Percentiles rank a stretch among this genome's conserved stretches.
Evolutionary conservation across 2,888 invertebrate species (phyloP).

Genomic region (Busseola fusca): DNA sequence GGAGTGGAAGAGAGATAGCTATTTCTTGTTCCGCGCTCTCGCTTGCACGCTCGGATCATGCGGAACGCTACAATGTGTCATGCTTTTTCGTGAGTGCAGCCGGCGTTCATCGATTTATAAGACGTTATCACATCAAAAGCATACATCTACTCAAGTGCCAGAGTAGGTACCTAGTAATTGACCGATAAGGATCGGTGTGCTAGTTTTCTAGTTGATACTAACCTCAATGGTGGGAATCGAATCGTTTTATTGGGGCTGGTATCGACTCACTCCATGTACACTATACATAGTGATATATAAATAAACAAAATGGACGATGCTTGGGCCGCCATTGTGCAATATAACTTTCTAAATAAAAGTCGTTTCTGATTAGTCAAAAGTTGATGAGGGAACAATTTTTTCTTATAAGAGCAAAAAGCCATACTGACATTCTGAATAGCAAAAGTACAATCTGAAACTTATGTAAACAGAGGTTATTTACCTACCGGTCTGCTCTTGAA

Average conservation of each 20-base stretch:
- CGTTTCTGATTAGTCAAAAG: slow-evolving; percentile 12
- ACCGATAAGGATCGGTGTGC: slow-evolving; percentile 61
- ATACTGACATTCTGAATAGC: neutral
- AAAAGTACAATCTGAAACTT: neutral
- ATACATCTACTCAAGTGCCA: slow-evolving; percentile 30
- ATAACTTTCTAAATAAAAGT: slow-evolving; percentile 48
- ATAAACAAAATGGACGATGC: slow-evolving; percentile 31
- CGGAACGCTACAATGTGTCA: no score
- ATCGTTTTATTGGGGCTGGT: slow-evolving; percentile 46
- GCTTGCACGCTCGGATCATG: no score
- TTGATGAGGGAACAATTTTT: neutral
- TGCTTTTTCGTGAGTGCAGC: no score
- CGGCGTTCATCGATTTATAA: no score
- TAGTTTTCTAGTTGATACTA: slow-evolving; percentile 35
- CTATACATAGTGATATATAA: slow-evolving; percentile 18
- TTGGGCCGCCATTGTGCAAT: slow-evolving; percentile 27
- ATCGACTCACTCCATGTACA: slow-evolving; percentile 29
- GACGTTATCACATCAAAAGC: no score
- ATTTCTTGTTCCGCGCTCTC: no score
- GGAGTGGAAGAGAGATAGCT: no score
- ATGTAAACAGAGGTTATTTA: slow-evolving; percentile 1
- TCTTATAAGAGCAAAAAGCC: no score
- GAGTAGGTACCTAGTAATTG: slow-evolving; percentile 50
- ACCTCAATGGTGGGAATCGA: slow-evolving; percentile 42
- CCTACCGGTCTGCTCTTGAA: neutral